Percentiles rank a stretch among this genome's conserved stretches.
Evolutionary conservation across 2,888 invertebrate species (phyloP).

Genomic region (Pelosia muscerda): DNA sequence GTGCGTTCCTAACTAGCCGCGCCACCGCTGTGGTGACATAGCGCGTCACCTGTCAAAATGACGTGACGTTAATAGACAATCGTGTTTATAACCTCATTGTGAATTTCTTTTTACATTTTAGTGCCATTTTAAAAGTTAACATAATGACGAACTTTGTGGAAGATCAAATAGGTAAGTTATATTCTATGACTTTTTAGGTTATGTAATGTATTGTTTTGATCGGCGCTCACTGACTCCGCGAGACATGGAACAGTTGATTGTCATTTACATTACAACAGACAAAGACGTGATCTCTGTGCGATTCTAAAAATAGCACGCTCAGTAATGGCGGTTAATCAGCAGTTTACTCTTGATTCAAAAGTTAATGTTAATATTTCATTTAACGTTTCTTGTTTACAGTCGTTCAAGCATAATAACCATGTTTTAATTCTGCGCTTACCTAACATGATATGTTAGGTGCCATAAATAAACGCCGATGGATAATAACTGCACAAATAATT

Average conservation of each 20-base stretch:
- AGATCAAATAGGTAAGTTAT: constrained; percentile 73
- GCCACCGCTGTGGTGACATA: constrained; percentile 70
- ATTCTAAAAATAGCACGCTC: constrained; percentile 82
- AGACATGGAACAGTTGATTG: constrained; percentile 66
- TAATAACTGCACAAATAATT: constrained; percentile 45
- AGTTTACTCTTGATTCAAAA: constrained; percentile 77
- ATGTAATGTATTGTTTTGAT: constrained; percentile 74
- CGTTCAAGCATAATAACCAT: constrained; percentile 54
- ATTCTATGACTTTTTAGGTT: constrained; percentile 66
- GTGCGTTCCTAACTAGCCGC: constrained; percentile 55
- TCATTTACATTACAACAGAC: constrained; percentile 81
- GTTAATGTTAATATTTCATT: constrained; percentile 58
- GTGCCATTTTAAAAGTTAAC: constrained; percentile 68
- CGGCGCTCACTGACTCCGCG: constrained; percentile 51
- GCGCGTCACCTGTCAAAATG: constrained; percentile 81
- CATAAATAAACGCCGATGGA: constrained; percentile 56
- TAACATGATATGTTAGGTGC: constrained; percentile 46
- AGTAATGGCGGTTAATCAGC: constrained; percentile 83
- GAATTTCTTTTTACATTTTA: constrained; percentile 58
- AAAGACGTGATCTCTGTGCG: constrained; percentile 84
- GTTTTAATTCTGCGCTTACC: constrained; percentile 57
- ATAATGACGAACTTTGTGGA: constrained; percentile 71
- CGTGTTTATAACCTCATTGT: constrained; percentile 75
- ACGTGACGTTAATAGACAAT: constrained; percentile 70
- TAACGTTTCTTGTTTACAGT: constrained; percentile 54